These are phyloP conservation scores for Oenanthe oenanthe DNA, from an alignment of 2,113 vertebrate genomes.

Conservation along the genomic window DNA sequence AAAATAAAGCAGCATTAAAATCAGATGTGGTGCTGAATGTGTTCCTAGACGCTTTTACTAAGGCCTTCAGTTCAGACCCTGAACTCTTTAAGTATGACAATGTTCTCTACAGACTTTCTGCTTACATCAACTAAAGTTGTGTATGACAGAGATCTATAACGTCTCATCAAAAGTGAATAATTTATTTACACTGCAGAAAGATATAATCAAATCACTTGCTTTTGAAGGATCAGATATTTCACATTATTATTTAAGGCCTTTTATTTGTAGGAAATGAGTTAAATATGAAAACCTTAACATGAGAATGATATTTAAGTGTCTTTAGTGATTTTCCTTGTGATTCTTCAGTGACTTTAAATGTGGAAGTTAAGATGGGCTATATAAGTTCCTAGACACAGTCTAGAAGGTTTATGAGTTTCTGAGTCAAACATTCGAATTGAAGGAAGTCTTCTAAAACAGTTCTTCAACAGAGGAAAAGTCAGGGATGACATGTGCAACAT, in stretches of 20 bases:
- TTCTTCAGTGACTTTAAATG: not conserved
- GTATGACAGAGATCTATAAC: not conserved
- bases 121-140: not conserved
- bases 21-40: not conserved
- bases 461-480: not conserved
- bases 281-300: not conserved
- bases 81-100: not conserved
- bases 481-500: not conserved
- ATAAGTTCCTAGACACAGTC: not conserved
- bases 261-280: not conserved
- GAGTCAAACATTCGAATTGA: not conserved
- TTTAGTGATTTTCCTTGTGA: not conserved
- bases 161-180: not conserved
- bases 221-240: slow-evolving; percentile 1
- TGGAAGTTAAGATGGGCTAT: not conserved
- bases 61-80: not conserved
- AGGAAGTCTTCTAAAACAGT: not conserved
- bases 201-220: not conserved
- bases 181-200: slow-evolving; percentile 18
- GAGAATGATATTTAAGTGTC: not conserved
- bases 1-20: not conserved
- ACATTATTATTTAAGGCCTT: not conserved
- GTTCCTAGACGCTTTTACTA: no score
- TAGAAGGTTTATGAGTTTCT: not conserved
- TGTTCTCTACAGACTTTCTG: not conserved